A percentile compares a stretch with the other conserved stretches of the same genome.
Evolutionary conservation across 2,797 vertebrate genomes (phyloP).

Genomic region (Halcyon leucocephala): DNA sequence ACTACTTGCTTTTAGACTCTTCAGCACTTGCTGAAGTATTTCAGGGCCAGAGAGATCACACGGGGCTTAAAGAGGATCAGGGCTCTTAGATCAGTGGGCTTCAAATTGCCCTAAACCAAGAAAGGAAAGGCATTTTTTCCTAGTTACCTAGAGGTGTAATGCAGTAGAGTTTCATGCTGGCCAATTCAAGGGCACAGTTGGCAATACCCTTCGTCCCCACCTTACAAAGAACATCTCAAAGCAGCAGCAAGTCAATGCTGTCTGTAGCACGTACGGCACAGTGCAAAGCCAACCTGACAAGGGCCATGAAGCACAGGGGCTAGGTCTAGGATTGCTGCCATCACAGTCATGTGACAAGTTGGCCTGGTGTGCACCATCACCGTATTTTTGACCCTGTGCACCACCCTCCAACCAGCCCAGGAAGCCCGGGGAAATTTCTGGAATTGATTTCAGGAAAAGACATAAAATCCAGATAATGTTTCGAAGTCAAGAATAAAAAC

Average conservation of each 20-base stretch:
- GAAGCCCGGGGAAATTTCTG: background rate
- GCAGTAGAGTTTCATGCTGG: background rate
- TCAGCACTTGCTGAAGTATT: background rate
- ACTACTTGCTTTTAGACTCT: background rate
- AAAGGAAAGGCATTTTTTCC: background rate
- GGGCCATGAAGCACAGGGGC: too few species aligned
- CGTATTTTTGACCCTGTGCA: background rate
- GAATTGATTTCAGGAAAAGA: background rate
- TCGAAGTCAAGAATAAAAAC: background rate
- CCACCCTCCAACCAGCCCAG: background rate
- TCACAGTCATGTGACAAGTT: rapidly evolving
- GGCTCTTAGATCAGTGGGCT: background rate
- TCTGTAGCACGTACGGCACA: rapidly evolving
- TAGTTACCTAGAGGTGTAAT: rapidly evolving
- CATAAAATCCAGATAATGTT: background rate
- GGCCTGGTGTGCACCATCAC: too few species aligned
- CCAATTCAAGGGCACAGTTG: background rate
- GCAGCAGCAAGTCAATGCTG: rapidly evolving
- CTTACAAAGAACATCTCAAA: background rate
- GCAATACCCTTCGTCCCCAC: background rate
- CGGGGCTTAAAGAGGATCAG: background rate
- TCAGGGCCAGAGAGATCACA: background rate
- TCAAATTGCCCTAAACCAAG: background rate
- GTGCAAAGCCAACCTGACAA: too few species aligned
- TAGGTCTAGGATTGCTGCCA: rapidly evolving